Percentiles rank a stretch among this genome's conserved stretches.
phyloP scores from a whole-genome alignment of 2,888 invertebrate genomes.

The Phaonia tiefii region DNA sequence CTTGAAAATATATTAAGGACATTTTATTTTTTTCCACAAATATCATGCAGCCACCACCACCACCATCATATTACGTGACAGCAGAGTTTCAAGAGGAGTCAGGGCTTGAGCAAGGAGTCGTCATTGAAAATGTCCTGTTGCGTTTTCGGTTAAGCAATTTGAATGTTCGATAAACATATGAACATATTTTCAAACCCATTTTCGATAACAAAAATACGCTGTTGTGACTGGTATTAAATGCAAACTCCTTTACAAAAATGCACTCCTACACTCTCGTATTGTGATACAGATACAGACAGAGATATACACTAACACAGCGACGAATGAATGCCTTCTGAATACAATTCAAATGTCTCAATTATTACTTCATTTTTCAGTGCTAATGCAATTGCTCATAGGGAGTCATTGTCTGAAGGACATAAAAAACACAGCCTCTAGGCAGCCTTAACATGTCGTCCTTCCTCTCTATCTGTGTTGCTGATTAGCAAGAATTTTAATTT shows the following conservation, averaged over 20 bases:
- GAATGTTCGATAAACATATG: constrained; percentile 11
- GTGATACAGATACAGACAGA: background rate
- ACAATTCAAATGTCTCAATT: constrained; percentile 55
- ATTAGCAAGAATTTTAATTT: constrained; percentile 31
- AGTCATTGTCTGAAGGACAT: constrained; percentile 12
- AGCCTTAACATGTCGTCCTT: constrained; percentile 1
- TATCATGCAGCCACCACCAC: background rate
- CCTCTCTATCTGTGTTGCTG: background rate
- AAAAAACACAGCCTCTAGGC: constrained; percentile 2
- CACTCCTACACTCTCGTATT: background rate
- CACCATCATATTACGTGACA: background rate
- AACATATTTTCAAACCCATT: background rate
- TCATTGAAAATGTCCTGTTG: constrained; percentile 31
- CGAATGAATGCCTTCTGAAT: background rate
- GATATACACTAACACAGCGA: background rate
- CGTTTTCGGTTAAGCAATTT: constrained; percentile 21
- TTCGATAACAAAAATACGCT: background rate
- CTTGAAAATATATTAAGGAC: background rate
- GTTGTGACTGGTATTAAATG: constrained; percentile 31
- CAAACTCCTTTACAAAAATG: background rate
- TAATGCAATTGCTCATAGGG: constrained; percentile 46
- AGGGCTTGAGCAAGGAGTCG: constrained; percentile 2
- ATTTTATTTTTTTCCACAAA: background rate
- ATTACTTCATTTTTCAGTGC: constrained; percentile 33
- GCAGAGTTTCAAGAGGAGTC: background rate